These are phyloP conservation scores for Bombus pascuorum DNA, from an alignment of 1,140 invertebrate species.

Conservation along the genomic window DNA sequence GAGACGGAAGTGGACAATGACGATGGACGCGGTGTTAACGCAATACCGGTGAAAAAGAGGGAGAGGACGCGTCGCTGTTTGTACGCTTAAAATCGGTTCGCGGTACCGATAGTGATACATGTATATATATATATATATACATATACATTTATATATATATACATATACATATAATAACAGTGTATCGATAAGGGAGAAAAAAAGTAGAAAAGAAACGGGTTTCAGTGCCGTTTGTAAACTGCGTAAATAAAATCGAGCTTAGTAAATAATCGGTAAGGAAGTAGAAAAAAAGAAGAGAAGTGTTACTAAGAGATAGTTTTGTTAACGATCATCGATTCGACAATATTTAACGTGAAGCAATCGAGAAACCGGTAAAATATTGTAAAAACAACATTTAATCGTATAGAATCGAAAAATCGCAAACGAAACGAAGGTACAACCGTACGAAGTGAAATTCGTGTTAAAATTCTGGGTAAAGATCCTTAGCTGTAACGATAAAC, in stretches of 20 bases:
- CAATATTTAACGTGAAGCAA: constrained; percentile 38
- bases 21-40: constrained; percentile 36
- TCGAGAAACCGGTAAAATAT: not conserved
- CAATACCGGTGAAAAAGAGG: constrained; percentile 31
- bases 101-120: constrained; percentile 30
- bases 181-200: not conserved
- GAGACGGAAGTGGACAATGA: constrained; percentile 47
- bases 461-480: not conserved
- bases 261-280: constrained; percentile 38
- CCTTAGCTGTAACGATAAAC: not conserved
- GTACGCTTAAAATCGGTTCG: constrained; percentile 38
- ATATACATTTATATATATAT: not conserved
- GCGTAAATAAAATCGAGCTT: constrained; percentile 46
- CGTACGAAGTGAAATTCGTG: constrained; percentile 14
- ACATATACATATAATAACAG: not conserved
- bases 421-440: constrained; percentile 2
- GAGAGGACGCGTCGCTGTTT: constrained; percentile 32
- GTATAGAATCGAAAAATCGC: too few relatives aligned
- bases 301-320: constrained; percentile 19
- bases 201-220: not conserved
- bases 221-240: constrained; percentile 34
- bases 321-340: constrained; percentile 41
- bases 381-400: not conserved
- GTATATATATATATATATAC: not conserved
- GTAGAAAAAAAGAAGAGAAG: not conserved